Evolutionary conservation across 2,797 vertebrate species (phyloP).

Genomic region (Thunnus albacares): DNA sequence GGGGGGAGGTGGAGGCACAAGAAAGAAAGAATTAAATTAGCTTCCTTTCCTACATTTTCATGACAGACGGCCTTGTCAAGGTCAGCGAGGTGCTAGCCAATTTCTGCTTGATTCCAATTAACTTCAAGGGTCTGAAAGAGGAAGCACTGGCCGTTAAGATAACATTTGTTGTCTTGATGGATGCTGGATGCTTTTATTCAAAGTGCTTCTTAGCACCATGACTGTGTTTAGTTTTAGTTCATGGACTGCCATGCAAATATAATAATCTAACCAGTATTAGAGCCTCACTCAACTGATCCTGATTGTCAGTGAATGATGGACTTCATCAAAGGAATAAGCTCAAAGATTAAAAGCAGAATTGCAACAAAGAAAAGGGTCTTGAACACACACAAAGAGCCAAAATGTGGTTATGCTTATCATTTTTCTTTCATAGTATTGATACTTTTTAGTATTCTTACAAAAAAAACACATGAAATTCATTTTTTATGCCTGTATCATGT

Average conservation of each 20-base stretch:
- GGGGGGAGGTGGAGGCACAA: conserved; percentile 54
- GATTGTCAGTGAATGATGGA: conserved; percentile 2
- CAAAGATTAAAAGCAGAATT: conserved; percentile 23
- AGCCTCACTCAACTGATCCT: neutral
- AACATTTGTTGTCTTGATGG: conserved; percentile 13
- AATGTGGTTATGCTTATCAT: conserved; percentile 2
- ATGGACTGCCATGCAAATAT: neutral
- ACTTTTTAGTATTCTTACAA: neutral
- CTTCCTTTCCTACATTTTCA: conserved; percentile 64
- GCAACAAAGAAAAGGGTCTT: conserved; percentile 18
- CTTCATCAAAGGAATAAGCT: conserved; percentile 23
- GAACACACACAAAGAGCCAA: neutral
- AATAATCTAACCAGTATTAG: conserved; percentile 5
- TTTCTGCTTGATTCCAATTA: conserved; percentile 33
- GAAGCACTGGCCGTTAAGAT: conserved; percentile 9
- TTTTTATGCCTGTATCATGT: neutral
- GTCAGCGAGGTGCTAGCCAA: conserved; percentile 52
- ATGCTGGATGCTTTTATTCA: conserved; percentile 28
- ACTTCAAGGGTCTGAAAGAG: conserved; percentile 20
- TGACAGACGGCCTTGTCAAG: conserved; percentile 63
- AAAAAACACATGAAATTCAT: neutral
- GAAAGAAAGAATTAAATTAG: conserved; percentile 74
- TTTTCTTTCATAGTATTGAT: neutral
- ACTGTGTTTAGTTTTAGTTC: neutral
- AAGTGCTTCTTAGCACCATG: conserved; percentile 11